These are phyloP conservation scores for Yoshiicerus persimilis DNA, from an alignment of 1,140 invertebrate genomes.

Conservation along the genomic window DNA sequence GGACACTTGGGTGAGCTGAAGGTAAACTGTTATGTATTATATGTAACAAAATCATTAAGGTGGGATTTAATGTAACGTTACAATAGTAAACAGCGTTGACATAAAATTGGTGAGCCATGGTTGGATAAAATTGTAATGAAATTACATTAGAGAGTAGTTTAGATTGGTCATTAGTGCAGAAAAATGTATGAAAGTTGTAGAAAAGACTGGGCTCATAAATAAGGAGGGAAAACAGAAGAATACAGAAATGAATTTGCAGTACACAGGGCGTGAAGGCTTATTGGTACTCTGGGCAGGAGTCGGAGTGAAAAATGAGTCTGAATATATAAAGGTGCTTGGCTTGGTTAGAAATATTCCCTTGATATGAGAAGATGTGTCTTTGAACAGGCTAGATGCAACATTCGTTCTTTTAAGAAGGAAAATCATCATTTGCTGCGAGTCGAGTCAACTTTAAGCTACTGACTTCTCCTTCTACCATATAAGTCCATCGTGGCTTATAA, in stretches of 20 bases:
- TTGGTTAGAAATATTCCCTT: constrained; percentile 13
- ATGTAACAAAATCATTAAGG: neutral
- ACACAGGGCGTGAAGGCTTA: neutral
- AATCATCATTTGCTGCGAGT: neutral
- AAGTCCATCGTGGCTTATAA: neutral
- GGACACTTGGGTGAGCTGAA: no score
- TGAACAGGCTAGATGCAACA: neutral
- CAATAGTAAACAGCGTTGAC: neutral
- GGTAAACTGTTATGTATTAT: no score
- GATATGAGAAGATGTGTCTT: constrained; percentile 20
- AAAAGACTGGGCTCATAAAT: neutral
- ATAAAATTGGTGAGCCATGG: neutral
- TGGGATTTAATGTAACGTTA: neutral
- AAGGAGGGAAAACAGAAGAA: neutral
- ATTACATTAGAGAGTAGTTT: neutral
- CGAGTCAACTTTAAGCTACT: neutral
- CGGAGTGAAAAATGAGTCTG: constrained; percentile 29
- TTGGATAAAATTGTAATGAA: neutral
- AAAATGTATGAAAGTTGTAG: neutral
- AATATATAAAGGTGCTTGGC: constrained; percentile 27
- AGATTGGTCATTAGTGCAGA: neutral
- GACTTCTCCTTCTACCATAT: neutral
- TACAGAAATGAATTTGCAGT: neutral
- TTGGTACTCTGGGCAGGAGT: constrained; percentile 3
- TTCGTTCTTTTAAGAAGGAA: neutral